Evolutionary conservation across 2,888 invertebrate genomes (phyloP).

Genomic region (Callyntrura sp.): DNA sequence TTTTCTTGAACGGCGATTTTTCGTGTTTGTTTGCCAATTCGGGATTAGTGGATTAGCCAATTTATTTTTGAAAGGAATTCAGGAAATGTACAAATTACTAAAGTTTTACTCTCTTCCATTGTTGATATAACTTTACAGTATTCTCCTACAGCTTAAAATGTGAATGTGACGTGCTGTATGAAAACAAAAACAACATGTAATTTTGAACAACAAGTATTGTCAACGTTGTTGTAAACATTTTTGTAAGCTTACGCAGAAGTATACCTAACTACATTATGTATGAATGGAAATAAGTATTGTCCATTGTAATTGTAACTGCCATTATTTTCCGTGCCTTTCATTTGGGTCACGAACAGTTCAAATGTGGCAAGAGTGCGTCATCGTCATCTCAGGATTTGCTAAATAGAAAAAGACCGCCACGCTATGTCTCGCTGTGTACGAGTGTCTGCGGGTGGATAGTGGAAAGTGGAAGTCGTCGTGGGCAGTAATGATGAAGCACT

Average conservation of each 20-base stretch:
- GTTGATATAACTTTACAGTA: conserved; percentile 1
- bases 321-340: not conserved
- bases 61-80: conserved; percentile 56
- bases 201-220: not conserved
- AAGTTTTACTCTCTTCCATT: conserved; percentile 17
- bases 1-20: no score
- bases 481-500: not conserved
- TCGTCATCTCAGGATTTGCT: not conserved
- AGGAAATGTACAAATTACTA: conserved; percentile 62
- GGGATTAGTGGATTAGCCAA: conserved; percentile 53
- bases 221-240: not conserved
- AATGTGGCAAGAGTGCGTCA: conserved; percentile 28
- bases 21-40: conserved; percentile 47
- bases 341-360: conserved; percentile 62
- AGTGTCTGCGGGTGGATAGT: no score
- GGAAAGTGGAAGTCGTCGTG: not conserved
- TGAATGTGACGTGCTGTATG: no score
- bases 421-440: no score
- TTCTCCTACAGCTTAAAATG: no score
- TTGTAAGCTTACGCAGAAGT: not conserved
- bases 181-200: no score
- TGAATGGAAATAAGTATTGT: conserved; percentile 4
- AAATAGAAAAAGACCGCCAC: not conserved
- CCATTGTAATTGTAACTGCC: no score
- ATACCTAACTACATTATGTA: not conserved